Percentiles rank a stretch among this genome's conserved stretches.
Conservation (phyloP, 2,888 invertebrate species). For the Catocala sponsa region DNA sequence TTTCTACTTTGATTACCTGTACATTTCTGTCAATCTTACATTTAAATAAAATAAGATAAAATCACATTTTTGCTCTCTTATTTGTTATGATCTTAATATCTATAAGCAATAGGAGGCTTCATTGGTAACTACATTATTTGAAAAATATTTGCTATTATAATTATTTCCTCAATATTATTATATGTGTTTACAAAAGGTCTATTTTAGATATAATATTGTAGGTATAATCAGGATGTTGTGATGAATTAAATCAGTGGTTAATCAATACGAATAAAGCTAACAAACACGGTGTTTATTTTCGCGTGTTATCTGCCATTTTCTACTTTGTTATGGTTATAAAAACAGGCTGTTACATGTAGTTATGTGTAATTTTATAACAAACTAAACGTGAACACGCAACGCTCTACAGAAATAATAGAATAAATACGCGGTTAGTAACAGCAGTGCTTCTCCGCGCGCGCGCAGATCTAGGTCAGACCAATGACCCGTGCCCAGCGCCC, state of each 20-base stretch:
- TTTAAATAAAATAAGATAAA: too few species aligned
- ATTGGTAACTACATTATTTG: too few species aligned
- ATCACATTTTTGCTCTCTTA: too few species aligned
- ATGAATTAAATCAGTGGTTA: conserved; percentile 15
- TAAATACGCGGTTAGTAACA: conserved; percentile 51
- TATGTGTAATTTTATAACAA: conserved; percentile 56
- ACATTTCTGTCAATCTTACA: too few species aligned
- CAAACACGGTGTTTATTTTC: conserved; percentile 41
- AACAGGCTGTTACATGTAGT: conserved; percentile 44
- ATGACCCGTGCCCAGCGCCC: conserved; percentile 65
- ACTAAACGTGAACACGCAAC: conserved; percentile 49
- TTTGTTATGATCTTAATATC: too few species aligned
- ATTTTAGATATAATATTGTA: too few species aligned
- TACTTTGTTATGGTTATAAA: conserved; percentile 54
- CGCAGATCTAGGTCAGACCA: conserved; percentile 70
- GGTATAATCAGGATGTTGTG: background rate
- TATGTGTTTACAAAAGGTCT: background rate
- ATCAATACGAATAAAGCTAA: conserved; percentile 34
- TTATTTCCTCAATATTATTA: conserved; percentile 3
- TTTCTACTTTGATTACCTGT: too few species aligned
- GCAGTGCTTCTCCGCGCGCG: conserved; percentile 46
- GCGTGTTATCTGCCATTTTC: conserved; percentile 49
- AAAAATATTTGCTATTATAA: background rate
- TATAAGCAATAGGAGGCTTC: too few species aligned
- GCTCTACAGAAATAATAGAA: conserved; percentile 49